Evolutionary conservation across 2,797 vertebrate genomes (phyloP), one percentile per base, ranked within the genome.

Genomic region (Rhadinocentrus ornatus): DNA sequence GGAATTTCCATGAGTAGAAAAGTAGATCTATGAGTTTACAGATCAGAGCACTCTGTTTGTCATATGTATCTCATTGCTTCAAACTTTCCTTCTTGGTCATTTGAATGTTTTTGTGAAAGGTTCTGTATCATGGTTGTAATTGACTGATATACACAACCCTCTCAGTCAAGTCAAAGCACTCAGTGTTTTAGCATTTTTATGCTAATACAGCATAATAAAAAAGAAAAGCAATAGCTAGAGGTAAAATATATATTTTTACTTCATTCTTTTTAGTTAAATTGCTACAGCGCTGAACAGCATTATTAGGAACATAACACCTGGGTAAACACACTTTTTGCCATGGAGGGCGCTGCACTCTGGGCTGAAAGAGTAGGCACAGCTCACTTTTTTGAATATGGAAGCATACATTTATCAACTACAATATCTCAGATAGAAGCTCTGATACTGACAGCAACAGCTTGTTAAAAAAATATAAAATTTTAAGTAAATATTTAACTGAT

Each of bases 1-100:
- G 86, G 76, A 60, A 84, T 83, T 91, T 91, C 86, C 84, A 81
- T 57, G 77, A 87, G 81, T 22, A 46, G 56, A 81, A 58, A 73
- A 87, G 82, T 15, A 66, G 65, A 83, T 81, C 64, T 72, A 26
- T 64, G 72, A 78, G 62, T 78, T 5, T 18, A 41, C 35, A 86
- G 62, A 82, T 86, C 69, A 78, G 53, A 69, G 62, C 48, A 4
- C 60, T 58, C 73, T 54, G 52, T 69, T 69, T 27, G 54, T 83
- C 83, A 83, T 71, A 72, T 86, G 86, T 66, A 54, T 77, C 60
- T 77, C 78, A 81, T 83, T 83, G 72, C 71, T 77, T 71, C 59
- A 32, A 34, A 61, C 34, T 57, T 81, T 79, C 75, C 55, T 65
- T 75, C 31, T 35, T 66, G 15, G 52, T 68, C 71, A 74, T 68